phyloP scores from a whole-genome alignment of 2,797 vertebrate species.

The Sebastes hubbsi region DNA sequence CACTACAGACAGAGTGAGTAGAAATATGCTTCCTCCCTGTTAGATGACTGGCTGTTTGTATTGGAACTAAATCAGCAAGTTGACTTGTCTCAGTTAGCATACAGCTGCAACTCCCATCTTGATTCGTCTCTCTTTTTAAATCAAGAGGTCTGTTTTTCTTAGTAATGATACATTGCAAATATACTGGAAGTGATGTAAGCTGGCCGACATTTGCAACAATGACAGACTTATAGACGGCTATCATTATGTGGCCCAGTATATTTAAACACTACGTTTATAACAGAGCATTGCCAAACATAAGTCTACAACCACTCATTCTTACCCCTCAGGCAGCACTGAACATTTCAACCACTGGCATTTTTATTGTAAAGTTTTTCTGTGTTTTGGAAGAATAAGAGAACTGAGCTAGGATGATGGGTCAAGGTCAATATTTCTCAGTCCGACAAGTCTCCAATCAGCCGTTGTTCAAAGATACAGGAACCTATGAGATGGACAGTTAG shows the following conservation, averaged over 20 bases:
- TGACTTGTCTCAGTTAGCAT: neutral
- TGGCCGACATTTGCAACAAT: conserved; percentile 27
- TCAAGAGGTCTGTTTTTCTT: conserved; percentile 14
- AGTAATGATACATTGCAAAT: conserved; percentile 28
- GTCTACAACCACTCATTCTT: neutral
- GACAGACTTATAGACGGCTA: conserved; percentile 18
- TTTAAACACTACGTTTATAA: conserved; percentile 32
- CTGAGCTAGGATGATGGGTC: neutral
- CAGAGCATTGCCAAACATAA: conserved; percentile 23
- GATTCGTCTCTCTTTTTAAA: conserved; percentile 7
- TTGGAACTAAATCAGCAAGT: neutral
- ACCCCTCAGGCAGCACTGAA: neutral
- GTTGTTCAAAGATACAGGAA: neutral
- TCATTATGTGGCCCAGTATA: conserved; percentile 41
- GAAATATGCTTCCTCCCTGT: neutral
- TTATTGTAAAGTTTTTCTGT: neutral
- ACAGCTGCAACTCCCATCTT: conserved; percentile 28
- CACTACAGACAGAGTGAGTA: neutral
- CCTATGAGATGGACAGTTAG: neutral
- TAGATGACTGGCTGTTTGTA: neutral
- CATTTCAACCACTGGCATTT: neutral
- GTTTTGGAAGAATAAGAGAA: neutral
- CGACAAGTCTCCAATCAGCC: neutral
- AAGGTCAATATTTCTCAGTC: neutral
- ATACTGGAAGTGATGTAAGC: conserved; percentile 34